phyloP scores from a whole-genome alignment of 1,140 invertebrate species.

The Papilio helenus region DNA sequence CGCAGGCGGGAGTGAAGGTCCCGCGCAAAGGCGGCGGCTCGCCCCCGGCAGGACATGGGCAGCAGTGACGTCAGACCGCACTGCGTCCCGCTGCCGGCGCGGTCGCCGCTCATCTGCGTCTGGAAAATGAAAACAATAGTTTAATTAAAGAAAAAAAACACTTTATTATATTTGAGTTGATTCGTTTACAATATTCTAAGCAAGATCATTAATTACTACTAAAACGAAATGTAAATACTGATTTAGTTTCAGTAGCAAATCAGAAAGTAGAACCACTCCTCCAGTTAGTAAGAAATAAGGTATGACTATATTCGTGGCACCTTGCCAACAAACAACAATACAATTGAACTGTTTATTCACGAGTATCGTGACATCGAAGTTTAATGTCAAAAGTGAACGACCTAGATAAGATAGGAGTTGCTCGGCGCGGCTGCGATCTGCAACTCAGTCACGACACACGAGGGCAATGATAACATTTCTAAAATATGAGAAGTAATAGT shows the following conservation, averaged over 20 bases:
- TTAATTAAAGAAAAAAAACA: not conserved
- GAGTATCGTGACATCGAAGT: conserved; percentile 60
- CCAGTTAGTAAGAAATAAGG: conserved; percentile 7
- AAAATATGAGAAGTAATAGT: conserved; percentile 6
- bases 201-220: too few relatives aligned
- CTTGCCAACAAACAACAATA: conserved; percentile 35
- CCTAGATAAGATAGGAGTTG: conserved; percentile 70
- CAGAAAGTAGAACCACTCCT: conserved; percentile 2
- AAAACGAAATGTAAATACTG: too few relatives aligned
- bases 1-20: conserved; percentile 88
- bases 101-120: conserved; percentile 82
- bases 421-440: conserved; percentile 55
- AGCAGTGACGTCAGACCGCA: conserved; percentile 81
- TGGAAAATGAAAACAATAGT: conserved; percentile 58
- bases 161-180: too few relatives aligned
- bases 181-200: too few relatives aligned
- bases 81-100: conserved; percentile 69
- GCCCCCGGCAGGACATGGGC: conserved; percentile 89
- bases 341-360: conserved; percentile 42
- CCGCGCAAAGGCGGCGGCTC: conserved; percentile 90
- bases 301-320: conserved; percentile 22
- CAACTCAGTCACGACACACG: conserved; percentile 40
- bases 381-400: conserved; percentile 78
- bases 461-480: conserved; percentile 5
- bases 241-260: not conserved